Conservation (phyloP, 2,888 invertebrate species). For the Mamestra brassicae region DNA sequence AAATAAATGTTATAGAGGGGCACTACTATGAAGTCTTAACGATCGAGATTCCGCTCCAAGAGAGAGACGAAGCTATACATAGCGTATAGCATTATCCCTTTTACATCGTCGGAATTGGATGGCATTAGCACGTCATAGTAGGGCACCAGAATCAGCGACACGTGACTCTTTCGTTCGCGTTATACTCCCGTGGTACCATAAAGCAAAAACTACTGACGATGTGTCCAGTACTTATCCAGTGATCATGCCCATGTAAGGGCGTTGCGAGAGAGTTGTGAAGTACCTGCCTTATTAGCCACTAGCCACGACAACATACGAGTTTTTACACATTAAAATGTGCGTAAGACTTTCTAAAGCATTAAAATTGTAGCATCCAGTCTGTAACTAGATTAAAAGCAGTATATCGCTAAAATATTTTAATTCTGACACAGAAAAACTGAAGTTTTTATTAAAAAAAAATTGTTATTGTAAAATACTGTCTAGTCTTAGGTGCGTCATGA, state of each 20-base stretch:
- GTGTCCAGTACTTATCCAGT: constrained; percentile 45
- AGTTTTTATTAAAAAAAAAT: constrained; percentile 25
- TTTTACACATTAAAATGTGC: constrained; percentile 64
- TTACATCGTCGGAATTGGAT: too few relatives aligned
- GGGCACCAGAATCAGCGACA: constrained; percentile 37
- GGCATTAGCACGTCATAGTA: too few relatives aligned
- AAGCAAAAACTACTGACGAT: constrained; percentile 56
- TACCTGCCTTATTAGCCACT: constrained; percentile 62
- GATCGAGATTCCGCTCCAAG: too few relatives aligned
- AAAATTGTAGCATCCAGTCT: constrained; percentile 52
- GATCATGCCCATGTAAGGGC: constrained; percentile 66
- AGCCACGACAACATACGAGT: constrained; percentile 61
- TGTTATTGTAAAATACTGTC: constrained; percentile 18
- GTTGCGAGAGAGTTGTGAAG: constrained; percentile 64
- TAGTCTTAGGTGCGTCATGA: constrained; percentile 30
- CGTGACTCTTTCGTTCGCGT: constrained; percentile 32
- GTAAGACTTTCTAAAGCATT: constrained; percentile 70
- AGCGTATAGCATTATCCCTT: too few relatives aligned
- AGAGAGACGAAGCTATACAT: too few relatives aligned
- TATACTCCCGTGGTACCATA: constrained; percentile 31
- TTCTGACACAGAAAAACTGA: constrained; percentile 25
- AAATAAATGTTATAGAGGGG: constrained; percentile 30
- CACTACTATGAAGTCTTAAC: too few relatives aligned
- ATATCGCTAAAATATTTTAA: constrained; percentile 42
- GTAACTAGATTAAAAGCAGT: constrained; percentile 32